A percentile compares a stretch with the other conserved stretches of the same genome.
Conservation (phyloP, 2,113 vertebrate species). For the Notiomystis cincta region DNA sequence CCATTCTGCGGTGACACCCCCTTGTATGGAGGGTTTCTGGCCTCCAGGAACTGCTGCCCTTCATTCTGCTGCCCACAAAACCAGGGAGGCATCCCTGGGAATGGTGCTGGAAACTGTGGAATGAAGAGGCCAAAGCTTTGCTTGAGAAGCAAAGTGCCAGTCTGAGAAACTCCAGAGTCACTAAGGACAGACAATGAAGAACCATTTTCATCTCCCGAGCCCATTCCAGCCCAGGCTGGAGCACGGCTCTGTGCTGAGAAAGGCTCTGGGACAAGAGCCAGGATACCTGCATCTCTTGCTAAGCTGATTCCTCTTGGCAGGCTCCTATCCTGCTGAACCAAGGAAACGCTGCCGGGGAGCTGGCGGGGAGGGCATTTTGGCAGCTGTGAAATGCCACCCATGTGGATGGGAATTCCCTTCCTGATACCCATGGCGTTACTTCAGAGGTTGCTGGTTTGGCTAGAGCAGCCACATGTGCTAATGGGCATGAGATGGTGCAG, state of each 20-base stretch:
- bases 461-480: not conserved
- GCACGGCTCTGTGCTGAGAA: not conserved
- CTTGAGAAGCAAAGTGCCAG: not conserved
- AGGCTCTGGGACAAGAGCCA: slow-evolving; percentile 40
- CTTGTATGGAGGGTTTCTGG: not conserved
- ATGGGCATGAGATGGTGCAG: not conserved
- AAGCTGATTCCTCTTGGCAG: slow-evolving; percentile 40
- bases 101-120: not conserved
- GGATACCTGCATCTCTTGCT: slow-evolving; percentile 39
- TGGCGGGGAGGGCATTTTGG: slow-evolving; percentile 10
- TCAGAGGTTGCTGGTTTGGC: not conserved
- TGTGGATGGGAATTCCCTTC: slow-evolving; percentile 44
- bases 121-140: not conserved
- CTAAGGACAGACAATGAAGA: not conserved
- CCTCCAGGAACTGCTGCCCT: not conserved
- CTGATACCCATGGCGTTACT: not conserved
- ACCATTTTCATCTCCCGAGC: not conserved
- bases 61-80: not conserved
- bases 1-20: not conserved
- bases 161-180: not conserved
- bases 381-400: slow-evolving; percentile 50
- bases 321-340: slow-evolving; percentile 40
- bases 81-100: not conserved
- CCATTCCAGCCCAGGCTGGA: not conserved
- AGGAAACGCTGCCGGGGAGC: not conserved